These are phyloP conservation scores for Podarcis raffonei DNA, from an alignment of 2,113 vertebrate genomes.

Conservation along the genomic window DNA sequence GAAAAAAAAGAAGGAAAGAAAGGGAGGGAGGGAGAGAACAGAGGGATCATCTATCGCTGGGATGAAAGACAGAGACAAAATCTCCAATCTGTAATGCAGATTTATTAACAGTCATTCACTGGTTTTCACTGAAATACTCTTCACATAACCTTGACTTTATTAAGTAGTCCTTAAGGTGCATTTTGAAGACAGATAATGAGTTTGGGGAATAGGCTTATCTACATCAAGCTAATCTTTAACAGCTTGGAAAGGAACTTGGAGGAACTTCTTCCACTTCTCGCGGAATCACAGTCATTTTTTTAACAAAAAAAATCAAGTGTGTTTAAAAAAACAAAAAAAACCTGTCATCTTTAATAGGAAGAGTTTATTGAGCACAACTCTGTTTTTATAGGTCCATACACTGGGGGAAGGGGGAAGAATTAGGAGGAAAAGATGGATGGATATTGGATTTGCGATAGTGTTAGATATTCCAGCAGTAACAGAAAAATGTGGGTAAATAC, in stretches of 20 bases:
- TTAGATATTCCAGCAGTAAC: constrained; percentile 58
- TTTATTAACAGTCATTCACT: constrained; percentile 82
- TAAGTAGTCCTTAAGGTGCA: constrained; percentile 85
- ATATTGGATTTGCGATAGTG: constrained; percentile 54
- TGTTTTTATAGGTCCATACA: constrained; percentile 62
- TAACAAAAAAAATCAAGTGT: constrained; percentile 61
- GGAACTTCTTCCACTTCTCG: constrained; percentile 79
- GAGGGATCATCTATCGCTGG: constrained; percentile 55
- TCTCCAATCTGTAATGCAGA: constrained; percentile 76
- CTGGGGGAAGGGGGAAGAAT: neutral
- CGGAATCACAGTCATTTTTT: constrained; percentile 64
- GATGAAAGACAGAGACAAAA: constrained; percentile 75
- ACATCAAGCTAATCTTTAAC: constrained; percentile 84
- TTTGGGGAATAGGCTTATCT: constrained; percentile 83
- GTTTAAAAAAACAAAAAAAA: constrained; percentile 60
- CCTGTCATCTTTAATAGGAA: constrained; percentile 71
- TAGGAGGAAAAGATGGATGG: constrained; percentile 50
- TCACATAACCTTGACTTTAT: constrained; percentile 84
- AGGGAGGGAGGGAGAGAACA: neutral
- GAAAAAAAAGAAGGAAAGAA: constrained; percentile 22
- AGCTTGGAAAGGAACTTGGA: constrained; percentile 76
- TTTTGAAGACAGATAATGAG: constrained; percentile 84
- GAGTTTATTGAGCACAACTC: constrained; percentile 62
- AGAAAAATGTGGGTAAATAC: constrained; percentile 44
- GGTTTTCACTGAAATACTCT: constrained; percentile 81